phyloP scores from a whole-genome alignment of 2,888 invertebrate genomes.

The Andrena bicolor region DNA sequence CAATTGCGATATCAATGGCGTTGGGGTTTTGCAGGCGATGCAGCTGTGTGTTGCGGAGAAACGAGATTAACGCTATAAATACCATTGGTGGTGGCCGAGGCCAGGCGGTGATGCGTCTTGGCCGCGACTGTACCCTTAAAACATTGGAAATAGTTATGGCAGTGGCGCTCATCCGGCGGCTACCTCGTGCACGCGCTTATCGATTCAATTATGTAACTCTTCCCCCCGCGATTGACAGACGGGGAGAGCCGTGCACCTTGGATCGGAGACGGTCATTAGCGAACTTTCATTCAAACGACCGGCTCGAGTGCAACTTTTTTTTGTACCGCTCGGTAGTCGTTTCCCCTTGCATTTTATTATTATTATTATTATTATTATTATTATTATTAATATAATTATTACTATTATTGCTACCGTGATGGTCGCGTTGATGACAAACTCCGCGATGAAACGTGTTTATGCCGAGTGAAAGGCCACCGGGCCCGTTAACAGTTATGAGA shows the following conservation, averaged over 20 bases:
- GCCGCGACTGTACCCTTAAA: conserved; percentile 81
- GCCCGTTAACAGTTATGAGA: too few species aligned
- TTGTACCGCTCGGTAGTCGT: background rate
- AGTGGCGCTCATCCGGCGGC: conserved; percentile 77
- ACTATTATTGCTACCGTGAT: too few species aligned
- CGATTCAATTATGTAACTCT: conserved; percentile 81
- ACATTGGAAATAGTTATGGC: conserved; percentile 84
- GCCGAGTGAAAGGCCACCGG: too few species aligned
- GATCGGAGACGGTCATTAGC: conserved; percentile 26
- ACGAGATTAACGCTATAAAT: conserved; percentile 84
- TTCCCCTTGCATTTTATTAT: too few species aligned
- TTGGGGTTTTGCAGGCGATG: conserved; percentile 79
- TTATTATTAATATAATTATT: too few species aligned
- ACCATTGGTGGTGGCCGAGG: conserved; percentile 68
- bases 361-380: too few species aligned
- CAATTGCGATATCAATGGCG: conserved; percentile 76
- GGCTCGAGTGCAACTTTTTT: background rate
- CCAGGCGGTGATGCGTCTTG: conserved; percentile 60
- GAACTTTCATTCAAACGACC: conserved; percentile 22
- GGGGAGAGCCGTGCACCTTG: background rate
- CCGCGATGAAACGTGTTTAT: too few species aligned
- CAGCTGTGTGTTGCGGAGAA: conserved; percentile 79
- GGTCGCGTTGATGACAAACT: too few species aligned
- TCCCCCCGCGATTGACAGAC: conserved; percentile 36
- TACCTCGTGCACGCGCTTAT: conserved; percentile 67